Base-by-base conservation (phyloP, 2,797 vertebrate species). In the Choloepus didactylus region DNA sequence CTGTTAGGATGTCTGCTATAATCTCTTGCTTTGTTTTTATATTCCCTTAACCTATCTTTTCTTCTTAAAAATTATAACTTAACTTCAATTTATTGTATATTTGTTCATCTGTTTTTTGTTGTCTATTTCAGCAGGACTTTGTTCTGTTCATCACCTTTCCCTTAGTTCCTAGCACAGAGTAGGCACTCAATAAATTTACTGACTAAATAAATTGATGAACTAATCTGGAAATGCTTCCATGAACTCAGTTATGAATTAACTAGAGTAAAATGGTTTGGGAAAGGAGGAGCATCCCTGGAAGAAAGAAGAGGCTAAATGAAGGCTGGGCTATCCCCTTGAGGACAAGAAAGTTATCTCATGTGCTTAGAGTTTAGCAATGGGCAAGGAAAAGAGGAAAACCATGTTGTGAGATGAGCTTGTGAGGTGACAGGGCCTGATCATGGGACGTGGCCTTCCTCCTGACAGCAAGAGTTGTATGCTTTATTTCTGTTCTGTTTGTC, bases 361-460 rank as follows among this genome's bases (percentile, higher is more conserved):
- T 73, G 72, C 3, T 75, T 46, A 75, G 73, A 62, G 25, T 6
- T 92, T 49, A 41, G 6, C 10, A 21, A 4, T 21, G 27, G 75
- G 6, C 9, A 15, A 59, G 38, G 49, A 75, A 64, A 60, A 19
- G 56, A 56, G 31, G 56, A 14, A 60, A 23, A 3, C 0, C 6
- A 4, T 1, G 4, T 1, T 21, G 15, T 72, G 46, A 59, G 56
- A 46, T 19, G 18, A 62, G 5, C 25, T 4, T 9, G 11, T 8
- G 18, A 56, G 3, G 1, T 5, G 8, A 23, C 1, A 2, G 12
- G 7, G 8, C 46, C 31, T 46, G 19, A 35, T 9, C 14, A 6
- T 4, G 2, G 49, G 25, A 31, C 59, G n/a, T 15, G 2, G 12
- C 9, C 10, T 67, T 79, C n/a, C 49, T 84, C 38, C 41, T 51